Base-by-base conservation (phyloP, 2,888 invertebrate species). In the Drosophila mimica region DNA sequence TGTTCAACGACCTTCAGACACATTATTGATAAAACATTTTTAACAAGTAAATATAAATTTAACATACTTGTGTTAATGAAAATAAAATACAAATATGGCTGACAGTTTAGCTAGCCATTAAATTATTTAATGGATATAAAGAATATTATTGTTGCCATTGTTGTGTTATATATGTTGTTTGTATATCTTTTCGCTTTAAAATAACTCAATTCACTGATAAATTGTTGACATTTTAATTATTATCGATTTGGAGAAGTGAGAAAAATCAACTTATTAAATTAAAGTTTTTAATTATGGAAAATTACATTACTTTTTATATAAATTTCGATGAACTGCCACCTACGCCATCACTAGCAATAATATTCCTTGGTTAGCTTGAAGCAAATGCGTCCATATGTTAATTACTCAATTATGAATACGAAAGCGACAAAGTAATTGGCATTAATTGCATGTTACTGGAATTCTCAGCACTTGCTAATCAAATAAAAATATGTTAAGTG, bases 401-500 rank as follows among this genome's bases (percentile, higher is more conserved):
- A 64, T 72, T 72, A 53, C 58, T 56, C 46, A 68, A 68, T 80
- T 72, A 61, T 38, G 53, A 57, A 60, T 25, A 43, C 9, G 48
- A 60, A 63, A 60, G 64, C 59, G 62, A 34, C 43, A 40, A 46
- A 38, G 49, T 63, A 65, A 69, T 73, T 60, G 72, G 59, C 68
- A 17, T 30, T 76, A 78, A 76, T 76, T 76, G 77, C 63, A 72
- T 65, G 74, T 71, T 80, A 70, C 68, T 70, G 70, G 70, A 54
- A 61, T 83, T 59, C 52, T 59, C 43, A 30, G 59, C 75, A 66
- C 56, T 69, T 63, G 68, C 33, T 46, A 77, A 85, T 80, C 59
- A 83, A 64, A 74, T 63, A 58, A 65, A 61, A 70, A 73, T 74
- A 74, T 76, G 65, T 81, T 74, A 74, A 77, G 73, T 65, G 71